Conservation (phyloP, 1,140 invertebrate genomes). For the Mactra quadrangularis region DNA sequence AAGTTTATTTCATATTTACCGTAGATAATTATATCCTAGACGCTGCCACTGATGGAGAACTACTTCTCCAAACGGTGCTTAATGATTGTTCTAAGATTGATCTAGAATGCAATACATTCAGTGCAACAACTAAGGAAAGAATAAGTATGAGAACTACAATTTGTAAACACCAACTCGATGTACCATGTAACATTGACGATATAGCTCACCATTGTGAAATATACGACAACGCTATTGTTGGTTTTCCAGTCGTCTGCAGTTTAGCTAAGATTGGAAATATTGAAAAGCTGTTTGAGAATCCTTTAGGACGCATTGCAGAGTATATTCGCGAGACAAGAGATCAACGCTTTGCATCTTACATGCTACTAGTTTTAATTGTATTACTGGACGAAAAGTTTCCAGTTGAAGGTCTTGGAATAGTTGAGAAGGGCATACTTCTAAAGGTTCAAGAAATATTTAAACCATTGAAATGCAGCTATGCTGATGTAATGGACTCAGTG, state of each 20-base stretch:
- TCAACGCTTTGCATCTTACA: neutral
- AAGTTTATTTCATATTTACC: constrained; percentile 30
- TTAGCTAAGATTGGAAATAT: neutral
- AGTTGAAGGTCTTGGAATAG: neutral
- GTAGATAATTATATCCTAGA: constrained; percentile 30
- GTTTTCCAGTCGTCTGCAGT: constrained; percentile 33
- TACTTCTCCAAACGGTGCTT: neutral
- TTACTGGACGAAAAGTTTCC: constrained; percentile 20
- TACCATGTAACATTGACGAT: neutral
- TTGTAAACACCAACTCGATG: neutral
- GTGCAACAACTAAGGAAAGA: constrained; percentile 19
- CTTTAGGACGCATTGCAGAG: neutral
- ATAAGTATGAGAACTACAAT: neutral
- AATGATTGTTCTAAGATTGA: constrained; percentile 14
- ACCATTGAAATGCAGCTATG: constrained; percentile 11
- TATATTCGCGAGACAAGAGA: constrained; percentile 15
- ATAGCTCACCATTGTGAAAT: neutral
- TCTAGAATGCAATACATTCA: constrained; percentile 28
- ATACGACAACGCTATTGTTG: neutral
- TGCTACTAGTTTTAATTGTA: constrained; percentile 11
- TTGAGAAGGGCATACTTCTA: constrained; percentile 7
- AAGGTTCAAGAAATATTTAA: constrained; percentile 14
- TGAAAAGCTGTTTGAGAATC: constrained; percentile 19
- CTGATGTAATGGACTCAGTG: constrained; percentile 19
- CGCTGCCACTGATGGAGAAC: neutral